Evolutionary conservation across 2,113 vertebrate genomes (phyloP).

Genomic region (Lycocorax pyrrhopterus): DNA sequence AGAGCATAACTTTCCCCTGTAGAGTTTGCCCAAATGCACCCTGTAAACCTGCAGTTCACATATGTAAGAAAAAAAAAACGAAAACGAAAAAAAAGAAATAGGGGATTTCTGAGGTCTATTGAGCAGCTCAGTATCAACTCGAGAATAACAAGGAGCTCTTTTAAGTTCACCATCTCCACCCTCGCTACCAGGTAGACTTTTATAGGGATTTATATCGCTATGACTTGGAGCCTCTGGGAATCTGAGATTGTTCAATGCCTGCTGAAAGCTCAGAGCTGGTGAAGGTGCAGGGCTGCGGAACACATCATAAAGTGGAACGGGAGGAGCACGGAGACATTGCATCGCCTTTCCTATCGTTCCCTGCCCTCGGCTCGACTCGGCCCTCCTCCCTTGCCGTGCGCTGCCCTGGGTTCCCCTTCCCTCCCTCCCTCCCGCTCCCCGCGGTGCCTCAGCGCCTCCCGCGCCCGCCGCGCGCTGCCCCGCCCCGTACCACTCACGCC

Average conservation of each 20-base stretch:
- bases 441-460: neutral
- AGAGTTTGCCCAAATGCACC: neutral
- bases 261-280: neutral
- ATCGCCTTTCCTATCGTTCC: accelerated
- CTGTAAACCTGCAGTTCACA: neutral
- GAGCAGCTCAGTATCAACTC: neutral
- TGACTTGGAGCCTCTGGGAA: neutral
- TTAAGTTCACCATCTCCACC: neutral
- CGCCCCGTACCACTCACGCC: neutral
- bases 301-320: accelerated
- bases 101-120: neutral
- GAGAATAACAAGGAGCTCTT: accelerated
- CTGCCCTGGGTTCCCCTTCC: accelerated
- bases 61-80: accelerated
- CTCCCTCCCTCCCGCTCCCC: neutral
- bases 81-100: accelerated
- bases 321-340: accelerated
- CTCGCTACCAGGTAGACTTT: neutral
- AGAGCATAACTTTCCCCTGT: neutral
- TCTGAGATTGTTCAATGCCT: accelerated
- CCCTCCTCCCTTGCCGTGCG: accelerated
- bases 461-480: neutral
- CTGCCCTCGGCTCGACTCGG: too few relatives aligned
- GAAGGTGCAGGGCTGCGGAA: too few relatives aligned
- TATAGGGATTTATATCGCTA: accelerated